phyloP scores from a whole-genome alignment of 2,888 invertebrate genomes.

The Melanostoma mellinum region DNA sequence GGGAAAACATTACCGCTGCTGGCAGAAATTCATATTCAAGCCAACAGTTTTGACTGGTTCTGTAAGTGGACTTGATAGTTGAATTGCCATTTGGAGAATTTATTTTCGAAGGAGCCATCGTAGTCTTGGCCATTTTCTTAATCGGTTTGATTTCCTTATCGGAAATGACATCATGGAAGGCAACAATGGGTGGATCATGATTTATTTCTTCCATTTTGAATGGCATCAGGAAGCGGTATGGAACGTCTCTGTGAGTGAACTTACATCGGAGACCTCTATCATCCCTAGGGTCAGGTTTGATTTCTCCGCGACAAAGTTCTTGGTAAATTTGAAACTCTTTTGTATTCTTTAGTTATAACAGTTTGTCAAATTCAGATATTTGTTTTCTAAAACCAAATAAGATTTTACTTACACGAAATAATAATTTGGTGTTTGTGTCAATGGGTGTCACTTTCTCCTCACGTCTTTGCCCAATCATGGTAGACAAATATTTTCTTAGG shows the following conservation, averaged over 20 bases:
- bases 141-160: constrained; percentile 84
- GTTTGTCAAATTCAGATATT: no score
- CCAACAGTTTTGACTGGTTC: constrained; percentile 77
- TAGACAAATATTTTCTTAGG: no score
- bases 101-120: constrained; percentile 83
- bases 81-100: constrained; percentile 89
- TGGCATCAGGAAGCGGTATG: constrained; percentile 82
- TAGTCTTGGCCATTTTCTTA: constrained; percentile 83
- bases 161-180: constrained; percentile 84
- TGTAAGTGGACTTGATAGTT: constrained; percentile 57
- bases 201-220: constrained; percentile 83
- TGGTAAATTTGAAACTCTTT: no score
- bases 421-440: no score
- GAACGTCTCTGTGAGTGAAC: constrained; percentile 79
- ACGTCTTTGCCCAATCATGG: no score
- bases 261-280: constrained; percentile 79
- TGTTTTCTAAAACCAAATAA: no score
- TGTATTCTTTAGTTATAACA: no score
- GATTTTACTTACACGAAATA: no score
- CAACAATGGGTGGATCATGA: constrained; percentile 83
- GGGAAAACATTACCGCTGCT: constrained; percentile 80
- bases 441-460: no score
- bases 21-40: constrained; percentile 83
- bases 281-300: constrained; percentile 81
- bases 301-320: constrained; percentile 80